Evolutionary conservation across 2,113 vertebrate genomes (phyloP).

Genomic region (Mirounga angustirostris): DNA sequence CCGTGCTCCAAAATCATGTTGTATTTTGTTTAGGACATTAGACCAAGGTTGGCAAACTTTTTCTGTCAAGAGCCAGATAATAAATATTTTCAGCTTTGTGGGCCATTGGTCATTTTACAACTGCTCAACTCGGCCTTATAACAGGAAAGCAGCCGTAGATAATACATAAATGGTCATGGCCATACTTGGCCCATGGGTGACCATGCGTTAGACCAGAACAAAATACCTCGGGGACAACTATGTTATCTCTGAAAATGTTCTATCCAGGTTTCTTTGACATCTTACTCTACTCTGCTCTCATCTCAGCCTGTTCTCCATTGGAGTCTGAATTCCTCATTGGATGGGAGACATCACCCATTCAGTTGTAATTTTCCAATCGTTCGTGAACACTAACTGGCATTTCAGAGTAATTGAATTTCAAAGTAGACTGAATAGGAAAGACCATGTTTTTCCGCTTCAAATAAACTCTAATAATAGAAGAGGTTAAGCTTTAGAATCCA

Average conservation of each 20-base stretch:
- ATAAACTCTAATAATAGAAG: conserved; percentile 1
- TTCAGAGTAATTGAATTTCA: conserved; percentile 54
- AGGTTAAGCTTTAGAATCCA: conserved; percentile 66
- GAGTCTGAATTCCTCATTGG: not conserved
- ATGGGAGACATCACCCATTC: not conserved
- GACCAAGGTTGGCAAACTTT: not conserved
- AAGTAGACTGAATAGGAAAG: conserved; percentile 46
- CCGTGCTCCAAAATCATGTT: not conserved
- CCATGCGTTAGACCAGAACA: not conserved
- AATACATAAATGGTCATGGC: not conserved
- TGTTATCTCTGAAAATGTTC: not conserved
- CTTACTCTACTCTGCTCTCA: not conserved
- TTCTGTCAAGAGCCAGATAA: not conserved
- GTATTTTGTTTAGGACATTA: conserved; percentile 37
- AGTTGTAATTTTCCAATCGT: conserved; percentile 10
- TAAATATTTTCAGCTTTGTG: conserved; percentile 4
- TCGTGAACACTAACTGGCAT: not conserved
- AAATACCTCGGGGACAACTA: not conserved
- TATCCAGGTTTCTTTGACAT: not conserved
- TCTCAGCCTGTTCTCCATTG: not conserved
- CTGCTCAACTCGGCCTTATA: not conserved
- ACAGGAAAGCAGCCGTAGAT: not conserved
- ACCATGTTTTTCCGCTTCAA: conserved; percentile 42
- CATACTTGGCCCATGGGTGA: not conserved
- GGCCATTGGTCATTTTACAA: not conserved